A percentile compares a stretch with the other conserved stretches of the same genome.
These are phyloP conservation scores for Myanophis thanlyinensis DNA, from an alignment of 2,113 vertebrate species.

Conservation along the genomic window DNA sequence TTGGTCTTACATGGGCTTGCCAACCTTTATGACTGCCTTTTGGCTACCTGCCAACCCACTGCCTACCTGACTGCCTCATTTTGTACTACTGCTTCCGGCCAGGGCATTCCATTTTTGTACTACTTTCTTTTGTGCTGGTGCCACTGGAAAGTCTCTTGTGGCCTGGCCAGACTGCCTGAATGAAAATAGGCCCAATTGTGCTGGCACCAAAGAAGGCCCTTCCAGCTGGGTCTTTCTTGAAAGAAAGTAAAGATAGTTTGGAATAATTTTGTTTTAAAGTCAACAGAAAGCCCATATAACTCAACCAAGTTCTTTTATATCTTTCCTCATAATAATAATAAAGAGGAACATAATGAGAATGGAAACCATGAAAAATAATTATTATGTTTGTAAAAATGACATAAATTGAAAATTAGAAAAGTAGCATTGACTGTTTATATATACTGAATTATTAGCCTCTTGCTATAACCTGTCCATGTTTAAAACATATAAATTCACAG, in stretches of 20 bases:
- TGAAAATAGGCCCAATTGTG: neutral
- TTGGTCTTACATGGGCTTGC: neutral
- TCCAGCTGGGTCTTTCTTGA: too few relatives aligned
- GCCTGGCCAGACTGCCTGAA: neutral
- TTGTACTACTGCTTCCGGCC: neutral
- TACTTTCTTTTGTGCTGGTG: neutral
- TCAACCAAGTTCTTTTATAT: neutral
- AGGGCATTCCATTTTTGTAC: neutral
- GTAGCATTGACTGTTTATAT: slow-evolving; percentile 13
- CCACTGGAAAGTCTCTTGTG: neutral
- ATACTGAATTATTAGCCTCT: slow-evolving; percentile 28
- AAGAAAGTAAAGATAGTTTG: neutral
- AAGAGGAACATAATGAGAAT: neutral
- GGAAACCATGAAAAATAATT: neutral
- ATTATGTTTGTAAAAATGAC: neutral
- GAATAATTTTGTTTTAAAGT: neutral
- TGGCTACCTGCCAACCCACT: neutral
- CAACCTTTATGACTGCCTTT: neutral
- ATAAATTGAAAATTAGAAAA: neutral
- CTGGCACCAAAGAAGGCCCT: too few relatives aligned
- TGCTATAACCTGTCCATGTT: slow-evolving; percentile 20
- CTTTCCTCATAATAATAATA: too few relatives aligned
- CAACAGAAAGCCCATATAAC: neutral
- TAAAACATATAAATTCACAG: slow-evolving; percentile 54
- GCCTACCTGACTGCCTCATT: neutral